Conservation (phyloP, 37 sponge, comb jelly and placozoan species). For the Halisarca cf. caerulea region DNA sequence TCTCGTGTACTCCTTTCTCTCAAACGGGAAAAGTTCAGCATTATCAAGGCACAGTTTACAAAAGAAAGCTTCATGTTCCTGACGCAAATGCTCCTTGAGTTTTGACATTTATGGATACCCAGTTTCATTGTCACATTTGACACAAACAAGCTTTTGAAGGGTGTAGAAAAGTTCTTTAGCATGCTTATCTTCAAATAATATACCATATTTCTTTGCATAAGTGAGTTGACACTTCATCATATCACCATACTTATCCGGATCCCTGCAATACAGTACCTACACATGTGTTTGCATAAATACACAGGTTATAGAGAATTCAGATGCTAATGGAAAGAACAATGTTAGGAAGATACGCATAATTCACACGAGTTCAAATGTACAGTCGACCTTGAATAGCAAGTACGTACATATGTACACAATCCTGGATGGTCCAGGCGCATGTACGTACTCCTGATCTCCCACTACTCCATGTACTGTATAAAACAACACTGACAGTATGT, state of each 20-base stretch:
- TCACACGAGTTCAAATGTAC: no score
- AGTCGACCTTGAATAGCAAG: no score
- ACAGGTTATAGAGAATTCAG: background rate
- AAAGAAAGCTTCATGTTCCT: slow-evolving; percentile 55
- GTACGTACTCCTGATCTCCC: no score
- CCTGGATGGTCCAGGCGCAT: no score
- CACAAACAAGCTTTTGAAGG: slow-evolving; percentile 17
- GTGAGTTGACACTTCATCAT: background rate
- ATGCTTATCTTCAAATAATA: background rate
- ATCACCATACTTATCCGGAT: background rate
- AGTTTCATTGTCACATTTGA: slow-evolving; percentile 23
- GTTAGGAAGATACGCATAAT: background rate
- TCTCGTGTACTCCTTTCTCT: slow-evolving; percentile 71
- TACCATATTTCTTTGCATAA: background rate
- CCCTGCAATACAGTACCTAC: slow-evolving; percentile 11
- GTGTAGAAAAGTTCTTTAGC: slow-evolving; percentile 7
- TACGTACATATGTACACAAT: no score
- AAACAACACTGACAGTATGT: no score
- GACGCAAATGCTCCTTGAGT: slow-evolving; percentile 65
- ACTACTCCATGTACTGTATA: no score
- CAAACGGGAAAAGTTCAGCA: slow-evolving; percentile 78
- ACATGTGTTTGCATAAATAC: background rate
- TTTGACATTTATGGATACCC: slow-evolving; percentile 25
- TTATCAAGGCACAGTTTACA: slow-evolving; percentile 80
- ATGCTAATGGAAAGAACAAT: no score